phyloP scores from a whole-genome alignment of 1,140 invertebrate genomes.

The Halictus rubicundus region DNA sequence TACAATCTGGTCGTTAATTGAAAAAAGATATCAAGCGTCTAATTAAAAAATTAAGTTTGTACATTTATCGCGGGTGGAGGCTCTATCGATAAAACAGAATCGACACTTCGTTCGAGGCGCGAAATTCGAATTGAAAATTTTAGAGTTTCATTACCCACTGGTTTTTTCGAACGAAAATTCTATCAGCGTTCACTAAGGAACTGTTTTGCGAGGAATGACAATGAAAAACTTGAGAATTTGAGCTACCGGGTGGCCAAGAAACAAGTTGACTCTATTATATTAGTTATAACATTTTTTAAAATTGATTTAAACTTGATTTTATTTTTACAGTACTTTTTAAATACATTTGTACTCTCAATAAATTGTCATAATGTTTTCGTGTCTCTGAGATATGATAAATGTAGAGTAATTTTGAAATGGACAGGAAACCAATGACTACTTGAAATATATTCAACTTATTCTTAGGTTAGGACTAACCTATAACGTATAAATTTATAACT shows the following conservation, averaged over 20 bases:
- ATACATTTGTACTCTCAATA: too few relatives aligned
- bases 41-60: background rate
- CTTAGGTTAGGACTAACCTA: too few relatives aligned
- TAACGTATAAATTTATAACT: too few relatives aligned
- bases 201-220: background rate
- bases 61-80: background rate
- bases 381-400: too few relatives aligned
- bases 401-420: too few relatives aligned
- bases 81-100: too few relatives aligned
- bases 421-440: too few relatives aligned
- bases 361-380: too few relatives aligned
- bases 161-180: background rate
- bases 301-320: too few relatives aligned
- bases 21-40: background rate
- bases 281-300: too few relatives aligned
- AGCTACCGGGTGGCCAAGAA: background rate
- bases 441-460: too few relatives aligned
- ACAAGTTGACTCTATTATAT: background rate
- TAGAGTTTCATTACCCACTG: background rate
- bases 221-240: background rate
- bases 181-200: background rate
- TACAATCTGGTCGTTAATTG: background rate
- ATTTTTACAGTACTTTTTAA: too few relatives aligned
- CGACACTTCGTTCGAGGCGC: background rate
- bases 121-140: background rate